Percentiles rank a stretch among this genome's conserved stretches.
Conservation (phyloP, 1,140 invertebrate genomes). For the Drosophila bipectinata region DNA sequence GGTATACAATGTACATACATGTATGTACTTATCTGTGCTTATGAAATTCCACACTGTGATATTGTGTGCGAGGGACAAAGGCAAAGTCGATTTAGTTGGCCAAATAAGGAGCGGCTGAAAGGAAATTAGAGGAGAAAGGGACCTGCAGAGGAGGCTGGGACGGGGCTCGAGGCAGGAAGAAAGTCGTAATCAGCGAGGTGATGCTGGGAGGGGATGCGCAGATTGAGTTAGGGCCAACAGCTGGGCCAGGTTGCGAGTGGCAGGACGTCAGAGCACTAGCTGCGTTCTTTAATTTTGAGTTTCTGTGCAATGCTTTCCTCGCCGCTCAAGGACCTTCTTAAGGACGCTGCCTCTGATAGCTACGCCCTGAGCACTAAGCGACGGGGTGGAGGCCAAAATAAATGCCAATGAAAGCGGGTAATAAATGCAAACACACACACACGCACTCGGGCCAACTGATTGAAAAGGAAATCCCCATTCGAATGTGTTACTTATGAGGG, state of each 20-base stretch:
- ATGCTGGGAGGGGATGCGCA: neutral
- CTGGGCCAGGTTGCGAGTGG: slow-evolving; percentile 7
- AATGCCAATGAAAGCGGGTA: slow-evolving; percentile 78
- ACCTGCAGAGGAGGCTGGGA: neutral
- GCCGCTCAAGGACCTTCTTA: slow-evolving; percentile 18
- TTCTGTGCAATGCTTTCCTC: neutral
- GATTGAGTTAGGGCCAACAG: slow-evolving; percentile 48
- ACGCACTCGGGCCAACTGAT: slow-evolving; percentile 37
- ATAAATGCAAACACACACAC: slow-evolving; percentile 68
- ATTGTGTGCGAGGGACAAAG: slow-evolving; percentile 60
- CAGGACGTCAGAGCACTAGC: neutral
- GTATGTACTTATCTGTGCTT: slow-evolving; percentile 51
- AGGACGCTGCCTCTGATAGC: slow-evolving; percentile 15
- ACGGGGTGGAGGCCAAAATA: slow-evolving; percentile 54
- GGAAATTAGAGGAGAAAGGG: slow-evolving; percentile 39
- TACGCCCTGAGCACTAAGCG: slow-evolving; percentile 52
- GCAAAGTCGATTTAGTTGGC: slow-evolving; percentile 74
- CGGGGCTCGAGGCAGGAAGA: slow-evolving; percentile 12
- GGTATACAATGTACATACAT: slow-evolving; percentile 11
- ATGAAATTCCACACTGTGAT: slow-evolving; percentile 66
- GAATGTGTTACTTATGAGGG: slow-evolving; percentile 71
- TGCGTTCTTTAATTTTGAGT: slow-evolving; percentile 39
- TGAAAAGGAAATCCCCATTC: slow-evolving; percentile 64
- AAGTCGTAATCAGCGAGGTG: slow-evolving; percentile 31
- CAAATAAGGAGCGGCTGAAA: slow-evolving; percentile 50